Base-by-base conservation (phyloP, 2,888 invertebrate genomes). In the Hymenopus coronatus region DNA sequence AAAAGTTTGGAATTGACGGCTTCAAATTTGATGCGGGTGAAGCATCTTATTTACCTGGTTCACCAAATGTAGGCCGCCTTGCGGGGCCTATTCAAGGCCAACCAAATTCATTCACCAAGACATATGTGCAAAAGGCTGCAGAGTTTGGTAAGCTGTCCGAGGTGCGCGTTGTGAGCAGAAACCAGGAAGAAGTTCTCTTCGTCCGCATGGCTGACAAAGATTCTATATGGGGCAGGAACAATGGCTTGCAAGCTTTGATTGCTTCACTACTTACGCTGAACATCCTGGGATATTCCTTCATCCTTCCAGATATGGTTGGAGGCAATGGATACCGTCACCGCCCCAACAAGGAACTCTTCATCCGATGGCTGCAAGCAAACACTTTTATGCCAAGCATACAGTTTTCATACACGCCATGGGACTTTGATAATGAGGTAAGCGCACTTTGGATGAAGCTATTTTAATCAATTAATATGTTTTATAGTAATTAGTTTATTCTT, bases 11-110 rank as follows among this genome's bases (percentile, higher is more conserved):
- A 0, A 95, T 98, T 30, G 96, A 97, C 91, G 95, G 96, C 90
- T 95, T 97, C 91, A 97, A 97, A 93, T 97, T 97, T 91, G 97
- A 97, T 91, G 97, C 97, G 84, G 98, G 97, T 33, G 97, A 97
- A 92, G 94, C 94, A 0, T 95, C 95, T 91, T 97, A 96, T 95
- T 93, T 95, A 83, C 96, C 96, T 70, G 94, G 95, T 92, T 94
- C 95, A 91, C 94, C 96, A 0, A 3, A 82, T 12, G 33, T 87
- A n/a, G 81, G 82, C 15, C 93, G 94, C 0, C 93, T 96, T 70
- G 94, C 93, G 82, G 95, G 94, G 0, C 93, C 95, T 83, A 92
- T 93, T 2, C 94, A 95, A 54, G 91, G 94, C 0, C 94, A 95
- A 83, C 96, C 96, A 0, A 95, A 95, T 14, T 93, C 94, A 90